phyloP scores from a whole-genome alignment of 2,888 invertebrate genomes.

The Odontocerum albicorne region DNA sequence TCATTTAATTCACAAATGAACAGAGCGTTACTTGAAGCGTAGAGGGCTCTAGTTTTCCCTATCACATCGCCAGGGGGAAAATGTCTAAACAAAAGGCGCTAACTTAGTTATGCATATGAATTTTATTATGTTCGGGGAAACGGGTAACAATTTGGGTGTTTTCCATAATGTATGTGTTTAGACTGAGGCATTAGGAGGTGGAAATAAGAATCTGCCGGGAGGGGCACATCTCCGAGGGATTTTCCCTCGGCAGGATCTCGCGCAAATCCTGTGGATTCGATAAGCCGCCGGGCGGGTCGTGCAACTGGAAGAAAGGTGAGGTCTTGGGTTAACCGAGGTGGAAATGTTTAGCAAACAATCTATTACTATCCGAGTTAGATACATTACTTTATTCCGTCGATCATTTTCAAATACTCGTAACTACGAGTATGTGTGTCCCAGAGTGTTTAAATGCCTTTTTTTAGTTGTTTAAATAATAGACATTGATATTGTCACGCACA shows the following conservation, averaged over 20 bases:
- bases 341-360: too few relatives aligned
- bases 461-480: too few relatives aligned
- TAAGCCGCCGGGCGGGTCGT: too few relatives aligned
- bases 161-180: slow-evolving; percentile 32
- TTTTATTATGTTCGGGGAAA: slow-evolving; percentile 34
- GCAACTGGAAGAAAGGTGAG: too few relatives aligned
- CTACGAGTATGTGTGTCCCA: too few relatives aligned
- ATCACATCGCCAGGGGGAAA: slow-evolving; percentile 20
- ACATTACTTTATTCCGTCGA: too few relatives aligned
- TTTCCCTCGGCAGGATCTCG: background rate
- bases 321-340: too few relatives aligned
- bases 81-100: slow-evolving; percentile 34
- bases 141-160: slow-evolving; percentile 30
- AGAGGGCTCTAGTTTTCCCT: background rate
- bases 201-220: slow-evolving; percentile 21
- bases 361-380: too few relatives aligned
- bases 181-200: slow-evolving; percentile 14
- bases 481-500: too few relatives aligned
- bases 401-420: too few relatives aligned
- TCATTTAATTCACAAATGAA: too few relatives aligned
- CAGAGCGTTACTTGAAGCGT: background rate
- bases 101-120: slow-evolving; percentile 36
- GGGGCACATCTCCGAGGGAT: background rate
- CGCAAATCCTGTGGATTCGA: background rate
- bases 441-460: too few relatives aligned